Evolutionary conservation across 2,888 invertebrate species (phyloP).

Genomic region (Trichacis sp.): DNA sequence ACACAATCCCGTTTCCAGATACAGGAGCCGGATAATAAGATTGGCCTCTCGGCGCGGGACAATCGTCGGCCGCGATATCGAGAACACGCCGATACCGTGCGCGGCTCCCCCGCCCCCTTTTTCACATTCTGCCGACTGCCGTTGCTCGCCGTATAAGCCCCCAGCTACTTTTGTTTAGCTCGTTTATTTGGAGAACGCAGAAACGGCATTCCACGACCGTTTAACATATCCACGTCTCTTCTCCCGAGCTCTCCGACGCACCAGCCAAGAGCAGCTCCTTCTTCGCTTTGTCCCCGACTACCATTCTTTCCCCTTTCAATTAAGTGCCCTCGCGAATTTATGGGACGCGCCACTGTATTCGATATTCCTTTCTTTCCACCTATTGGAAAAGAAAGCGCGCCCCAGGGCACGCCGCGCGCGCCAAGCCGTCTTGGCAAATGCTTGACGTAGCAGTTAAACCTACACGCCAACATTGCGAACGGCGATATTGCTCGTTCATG

Average conservation of each 20-base stretch:
- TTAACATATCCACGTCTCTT: constrained; percentile 59
- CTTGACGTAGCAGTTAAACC: too few relatives aligned
- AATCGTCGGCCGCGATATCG: constrained; percentile 25
- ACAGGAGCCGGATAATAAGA: constrained; percentile 35
- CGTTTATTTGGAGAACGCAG: constrained; percentile 60
- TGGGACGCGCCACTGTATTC: constrained; percentile 59
- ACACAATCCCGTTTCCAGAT: constrained; percentile 17
- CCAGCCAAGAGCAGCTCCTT: too few relatives aligned
- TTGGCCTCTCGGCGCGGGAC: constrained; percentile 25
- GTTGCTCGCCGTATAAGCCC: not conserved
- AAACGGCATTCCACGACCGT: constrained; percentile 56
- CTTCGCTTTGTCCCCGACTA: constrained; percentile 38
- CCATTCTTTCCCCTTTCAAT: constrained; percentile 65
- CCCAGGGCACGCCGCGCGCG: too few relatives aligned
- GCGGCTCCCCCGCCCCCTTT: too few relatives aligned
- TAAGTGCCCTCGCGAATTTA: constrained; percentile 67
- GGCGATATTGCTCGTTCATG: too few relatives aligned
- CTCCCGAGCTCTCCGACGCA: constrained; percentile 12
- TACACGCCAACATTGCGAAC: too few relatives aligned
- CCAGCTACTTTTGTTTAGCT: constrained; percentile 19
- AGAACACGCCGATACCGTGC: constrained; percentile 18
- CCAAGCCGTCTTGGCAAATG: too few relatives aligned
- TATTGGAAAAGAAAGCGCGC: too few relatives aligned
- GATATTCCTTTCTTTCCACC: constrained; percentile 55
- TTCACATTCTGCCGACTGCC: constrained; percentile 1